Conservation (phyloP, 2,113 vertebrate genomes). For the Neotoma lepida region DNA sequence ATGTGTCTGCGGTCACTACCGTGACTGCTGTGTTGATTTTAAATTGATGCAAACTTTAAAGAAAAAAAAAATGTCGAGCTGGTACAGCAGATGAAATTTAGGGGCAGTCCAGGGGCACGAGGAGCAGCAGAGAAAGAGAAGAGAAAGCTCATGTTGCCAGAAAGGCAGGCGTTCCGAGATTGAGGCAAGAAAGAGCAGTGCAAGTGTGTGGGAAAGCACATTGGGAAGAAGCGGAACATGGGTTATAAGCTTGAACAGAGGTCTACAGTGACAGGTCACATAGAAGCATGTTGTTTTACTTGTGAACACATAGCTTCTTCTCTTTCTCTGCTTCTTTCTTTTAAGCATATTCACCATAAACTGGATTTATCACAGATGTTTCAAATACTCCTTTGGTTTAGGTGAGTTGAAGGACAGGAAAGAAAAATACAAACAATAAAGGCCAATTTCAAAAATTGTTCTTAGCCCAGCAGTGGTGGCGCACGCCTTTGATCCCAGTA, state of each 20-base stretch:
- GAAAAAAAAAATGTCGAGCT: not conserved
- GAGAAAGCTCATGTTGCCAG: not conserved
- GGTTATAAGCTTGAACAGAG: not conserved
- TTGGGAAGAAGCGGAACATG: not conserved
- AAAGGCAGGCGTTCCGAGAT: not conserved
- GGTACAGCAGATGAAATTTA: not conserved
- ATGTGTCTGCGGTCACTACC: no score
- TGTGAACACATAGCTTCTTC: not conserved
- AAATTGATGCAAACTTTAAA: not conserved
- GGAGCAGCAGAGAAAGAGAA: not conserved
- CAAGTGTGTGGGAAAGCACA: not conserved
- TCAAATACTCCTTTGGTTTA: not conserved
- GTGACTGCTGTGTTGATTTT: slow-evolving; percentile 28
- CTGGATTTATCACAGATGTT: not conserved
- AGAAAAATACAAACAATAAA: not conserved
- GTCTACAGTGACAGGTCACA: not conserved
- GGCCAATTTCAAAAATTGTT: not conserved
- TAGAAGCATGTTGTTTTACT: not conserved
- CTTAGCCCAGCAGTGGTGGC: not conserved
- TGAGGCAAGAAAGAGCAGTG: accelerated
- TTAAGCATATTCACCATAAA: not conserved
- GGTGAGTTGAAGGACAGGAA: not conserved
- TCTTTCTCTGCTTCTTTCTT: not conserved
- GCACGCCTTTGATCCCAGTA: not conserved
- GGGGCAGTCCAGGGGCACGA: not conserved